phyloP scores from a whole-genome alignment of 2,797 vertebrate species.

The Hylomyscus alleni region DNA sequence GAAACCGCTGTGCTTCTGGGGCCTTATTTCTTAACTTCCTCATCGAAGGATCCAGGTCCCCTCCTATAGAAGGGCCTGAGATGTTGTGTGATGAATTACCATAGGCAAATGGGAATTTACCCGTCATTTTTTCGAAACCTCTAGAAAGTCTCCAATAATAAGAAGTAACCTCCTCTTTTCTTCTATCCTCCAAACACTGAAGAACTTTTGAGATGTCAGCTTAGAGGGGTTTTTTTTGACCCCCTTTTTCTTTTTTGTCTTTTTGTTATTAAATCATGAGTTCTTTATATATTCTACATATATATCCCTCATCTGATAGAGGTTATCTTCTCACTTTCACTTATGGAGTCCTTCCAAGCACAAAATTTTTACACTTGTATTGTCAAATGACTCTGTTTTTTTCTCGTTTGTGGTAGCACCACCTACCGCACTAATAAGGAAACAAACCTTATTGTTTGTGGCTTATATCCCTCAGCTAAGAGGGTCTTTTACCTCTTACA shows the following conservation, averaged over 20 bases:
- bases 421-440: neutral
- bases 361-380: neutral
- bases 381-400: neutral
- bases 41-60: neutral
- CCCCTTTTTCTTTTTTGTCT: neutral
- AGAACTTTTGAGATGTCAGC: neutral
- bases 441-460: neutral
- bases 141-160: neutral
- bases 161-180: neutral
- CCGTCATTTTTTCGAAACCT: neutral
- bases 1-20: neutral
- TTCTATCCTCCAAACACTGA: neutral
- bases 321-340: neutral
- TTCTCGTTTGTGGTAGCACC: neutral
- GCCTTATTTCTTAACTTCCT: neutral
- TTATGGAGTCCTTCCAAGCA: neutral
- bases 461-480: neutral
- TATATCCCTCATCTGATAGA: neutral
- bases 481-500: neutral
- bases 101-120: conserved; percentile 19
- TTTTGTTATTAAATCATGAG: neutral
- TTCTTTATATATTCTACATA: conserved; percentile 1
- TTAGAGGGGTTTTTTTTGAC: neutral
- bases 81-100: neutral
- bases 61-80: neutral